A percentile compares a stretch with the other conserved stretches of the same genome.
Evolutionary conservation across 2,888 invertebrate genomes (phyloP).

Genomic region (Saturnia pavonia): DNA sequence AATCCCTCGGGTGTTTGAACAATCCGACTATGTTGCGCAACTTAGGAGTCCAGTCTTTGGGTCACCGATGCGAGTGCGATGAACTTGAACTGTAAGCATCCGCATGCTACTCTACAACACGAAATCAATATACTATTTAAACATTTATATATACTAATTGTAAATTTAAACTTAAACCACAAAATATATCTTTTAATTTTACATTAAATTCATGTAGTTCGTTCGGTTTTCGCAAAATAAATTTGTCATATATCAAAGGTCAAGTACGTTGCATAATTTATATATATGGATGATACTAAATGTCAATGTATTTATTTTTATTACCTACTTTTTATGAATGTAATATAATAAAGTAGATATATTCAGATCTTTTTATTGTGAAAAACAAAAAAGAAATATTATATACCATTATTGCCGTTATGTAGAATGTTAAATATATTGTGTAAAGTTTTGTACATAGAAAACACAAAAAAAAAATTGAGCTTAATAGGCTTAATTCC

Average conservation of each 20-base stretch:
- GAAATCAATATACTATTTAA: not conserved
- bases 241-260: conserved; percentile 4
- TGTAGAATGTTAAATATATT: no score
- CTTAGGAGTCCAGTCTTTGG: conserved; percentile 33
- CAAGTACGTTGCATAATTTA: conserved; percentile 10
- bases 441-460: not conserved
- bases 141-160: not conserved
- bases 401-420: no score
- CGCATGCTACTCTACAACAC: conserved; percentile 23
- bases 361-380: not conserved
- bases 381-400: no score
- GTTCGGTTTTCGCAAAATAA: not conserved
- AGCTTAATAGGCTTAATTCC: not conserved
- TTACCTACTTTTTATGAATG: not conserved
- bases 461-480: not conserved
- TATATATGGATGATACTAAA: not conserved
- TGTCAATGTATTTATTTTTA: not conserved
- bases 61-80: conserved; percentile 51
- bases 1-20: conserved; percentile 19
- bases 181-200: not conserved
- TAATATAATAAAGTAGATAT: not conserved
- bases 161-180: not conserved
- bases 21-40: conserved; percentile 38
- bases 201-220: not conserved
- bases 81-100: conserved; percentile 54